phyloP scores from a whole-genome alignment of 2,888 invertebrate species.

The Allophyes oxyacanthae region DNA sequence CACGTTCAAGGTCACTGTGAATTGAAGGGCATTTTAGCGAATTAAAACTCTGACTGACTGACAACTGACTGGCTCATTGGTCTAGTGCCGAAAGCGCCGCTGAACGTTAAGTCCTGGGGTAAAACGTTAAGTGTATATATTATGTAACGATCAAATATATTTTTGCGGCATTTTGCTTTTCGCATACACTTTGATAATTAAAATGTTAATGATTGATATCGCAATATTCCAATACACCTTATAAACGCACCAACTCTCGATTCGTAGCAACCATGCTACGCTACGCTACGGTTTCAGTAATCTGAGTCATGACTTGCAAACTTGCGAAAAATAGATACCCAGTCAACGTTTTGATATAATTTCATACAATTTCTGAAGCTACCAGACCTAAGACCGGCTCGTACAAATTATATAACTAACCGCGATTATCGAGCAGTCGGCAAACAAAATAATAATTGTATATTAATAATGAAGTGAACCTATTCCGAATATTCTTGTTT shows the following conservation, averaged over 20 bases:
- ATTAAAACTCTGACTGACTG: too few relatives aligned
- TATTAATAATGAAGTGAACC: constrained; percentile 29
- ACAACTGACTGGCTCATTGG: too few relatives aligned
- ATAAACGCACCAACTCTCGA: not conserved
- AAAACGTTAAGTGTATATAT: too few relatives aligned
- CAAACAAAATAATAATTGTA: constrained; percentile 28
- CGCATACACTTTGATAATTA: too few relatives aligned
- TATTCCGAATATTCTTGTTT: not conserved
- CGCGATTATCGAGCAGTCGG: constrained; percentile 10
- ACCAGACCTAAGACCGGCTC: constrained; percentile 23
- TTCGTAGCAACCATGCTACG: not conserved
- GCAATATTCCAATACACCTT: not conserved
- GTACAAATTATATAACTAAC: constrained; percentile 40
- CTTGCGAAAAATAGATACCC: constrained; percentile 16
- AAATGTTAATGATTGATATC: too few relatives aligned
- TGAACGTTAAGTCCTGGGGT: too few relatives aligned
- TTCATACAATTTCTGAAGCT: constrained; percentile 28
- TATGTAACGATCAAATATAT: too few relatives aligned
- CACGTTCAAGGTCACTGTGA: constrained; percentile 11
- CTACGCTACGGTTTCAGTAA: not conserved
- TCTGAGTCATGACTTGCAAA: constrained; percentile 1
- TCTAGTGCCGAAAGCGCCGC: too few relatives aligned
- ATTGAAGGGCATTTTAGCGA: too few relatives aligned
- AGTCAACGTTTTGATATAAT: constrained; percentile 36
- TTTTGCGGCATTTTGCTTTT: too few relatives aligned